These are phyloP conservation scores for Zaprionus lachaisei DNA, from an alignment of 1,140 invertebrate genomes.

Conservation along the genomic window DNA sequence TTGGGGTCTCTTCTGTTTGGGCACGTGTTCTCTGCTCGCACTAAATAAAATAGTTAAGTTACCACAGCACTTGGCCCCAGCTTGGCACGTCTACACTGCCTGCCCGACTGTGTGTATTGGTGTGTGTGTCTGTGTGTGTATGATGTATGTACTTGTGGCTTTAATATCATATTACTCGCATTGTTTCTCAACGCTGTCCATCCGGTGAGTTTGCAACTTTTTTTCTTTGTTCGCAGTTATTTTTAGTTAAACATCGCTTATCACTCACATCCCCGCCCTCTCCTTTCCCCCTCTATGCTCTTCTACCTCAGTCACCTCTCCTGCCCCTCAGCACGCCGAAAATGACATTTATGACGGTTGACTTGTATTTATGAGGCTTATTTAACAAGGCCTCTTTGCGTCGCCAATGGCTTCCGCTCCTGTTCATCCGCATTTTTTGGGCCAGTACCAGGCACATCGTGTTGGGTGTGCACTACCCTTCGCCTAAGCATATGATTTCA, in stretches of 20 bases:
- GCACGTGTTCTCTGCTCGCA: slow-evolving; percentile 38
- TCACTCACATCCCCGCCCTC: slow-evolving; percentile 29
- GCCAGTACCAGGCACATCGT: neutral
- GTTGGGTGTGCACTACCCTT: neutral
- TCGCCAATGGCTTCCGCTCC: slow-evolving; percentile 12
- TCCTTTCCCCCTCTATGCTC: neutral
- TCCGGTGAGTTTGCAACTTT: slow-evolving; percentile 44
- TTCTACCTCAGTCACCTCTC: neutral
- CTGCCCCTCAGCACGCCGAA: slow-evolving; percentile 22
- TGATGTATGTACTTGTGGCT: slow-evolving; percentile 38
- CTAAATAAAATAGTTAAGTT: slow-evolving; percentile 22
- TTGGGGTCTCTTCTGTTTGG: neutral
- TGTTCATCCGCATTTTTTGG: neutral
- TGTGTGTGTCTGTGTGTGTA: slow-evolving; percentile 12
- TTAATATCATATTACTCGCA: slow-evolving; percentile 43
- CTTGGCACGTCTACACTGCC: slow-evolving; percentile 8
- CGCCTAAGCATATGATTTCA: neutral
- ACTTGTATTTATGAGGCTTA: slow-evolving; percentile 70
- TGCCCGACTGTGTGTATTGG: neutral
- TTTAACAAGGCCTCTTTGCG: slow-evolving; percentile 43
- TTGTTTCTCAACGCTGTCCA: slow-evolving; percentile 36
- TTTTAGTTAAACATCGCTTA: slow-evolving; percentile 60
- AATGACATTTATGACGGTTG: slow-evolving; percentile 70
- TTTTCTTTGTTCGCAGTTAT: slow-evolving; percentile 32
- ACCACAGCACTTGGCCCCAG: slow-evolving; percentile 13